These are phyloP conservation scores for Hippocampus abdominalis DNA, from an alignment of 2,113 vertebrate genomes.

Conservation along the genomic window DNA sequence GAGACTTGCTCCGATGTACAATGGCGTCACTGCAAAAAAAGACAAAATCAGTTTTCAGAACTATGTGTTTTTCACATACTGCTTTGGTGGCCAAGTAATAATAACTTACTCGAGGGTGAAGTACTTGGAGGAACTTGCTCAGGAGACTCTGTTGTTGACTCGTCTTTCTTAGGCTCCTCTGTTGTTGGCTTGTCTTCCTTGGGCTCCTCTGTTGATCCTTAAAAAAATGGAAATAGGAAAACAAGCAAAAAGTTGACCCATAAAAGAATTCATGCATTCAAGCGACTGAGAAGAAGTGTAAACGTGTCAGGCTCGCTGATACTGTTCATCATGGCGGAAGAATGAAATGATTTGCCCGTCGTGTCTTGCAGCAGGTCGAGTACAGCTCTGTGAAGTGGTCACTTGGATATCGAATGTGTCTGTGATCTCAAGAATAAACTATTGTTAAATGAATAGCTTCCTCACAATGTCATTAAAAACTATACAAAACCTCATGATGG, in stretches of 20 bases:
- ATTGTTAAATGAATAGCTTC: no score
- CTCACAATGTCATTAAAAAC: no score
- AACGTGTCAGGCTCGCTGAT: no score
- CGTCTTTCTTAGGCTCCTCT: background rate
- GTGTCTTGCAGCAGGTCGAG: no score
- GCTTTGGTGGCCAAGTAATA: background rate
- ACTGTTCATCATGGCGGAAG: no score
- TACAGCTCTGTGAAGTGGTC: no score
- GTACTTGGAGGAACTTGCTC: background rate
- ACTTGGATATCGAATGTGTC: no score
- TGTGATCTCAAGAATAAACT: no score
- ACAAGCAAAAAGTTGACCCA: background rate
- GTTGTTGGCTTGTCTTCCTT: background rate
- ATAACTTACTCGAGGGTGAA: conserved; percentile 9
- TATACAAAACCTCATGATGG: no score
- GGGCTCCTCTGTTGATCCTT: background rate
- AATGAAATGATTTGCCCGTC: no score
- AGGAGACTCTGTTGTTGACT: background rate
- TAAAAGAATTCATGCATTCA: background rate
- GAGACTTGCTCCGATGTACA: conserved; percentile 38
- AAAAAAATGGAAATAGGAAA: background rate
- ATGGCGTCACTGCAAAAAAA: conserved; percentile 30
- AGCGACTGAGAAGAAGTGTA: no score
- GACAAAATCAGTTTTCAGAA: background rate
- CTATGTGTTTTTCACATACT: background rate